phyloP scores from a whole-genome alignment of 2,113 vertebrate genomes.

The Pachycephala philippinensis region DNA sequence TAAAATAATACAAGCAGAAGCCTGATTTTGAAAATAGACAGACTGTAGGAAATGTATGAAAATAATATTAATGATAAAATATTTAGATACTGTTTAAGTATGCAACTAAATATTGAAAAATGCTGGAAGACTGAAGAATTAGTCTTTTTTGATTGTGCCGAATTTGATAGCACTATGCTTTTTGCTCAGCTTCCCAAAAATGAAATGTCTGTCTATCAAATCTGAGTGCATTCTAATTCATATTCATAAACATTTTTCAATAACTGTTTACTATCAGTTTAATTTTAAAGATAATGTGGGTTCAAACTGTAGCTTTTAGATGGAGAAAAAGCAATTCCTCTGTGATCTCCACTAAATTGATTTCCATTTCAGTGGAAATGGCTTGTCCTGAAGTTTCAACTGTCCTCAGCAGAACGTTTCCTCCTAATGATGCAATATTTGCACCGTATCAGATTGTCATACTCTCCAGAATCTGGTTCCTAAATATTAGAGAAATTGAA shows the following conservation, averaged over 20 bases:
- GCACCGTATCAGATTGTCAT: background rate
- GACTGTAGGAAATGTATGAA: background rate
- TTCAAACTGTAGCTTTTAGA: background rate
- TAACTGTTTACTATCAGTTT: background rate
- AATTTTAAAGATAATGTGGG: background rate
- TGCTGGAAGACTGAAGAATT: background rate
- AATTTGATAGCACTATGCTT: background rate
- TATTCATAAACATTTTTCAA: background rate
- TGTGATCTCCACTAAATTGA: background rate
- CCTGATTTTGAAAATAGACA: background rate
- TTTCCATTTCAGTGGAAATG: slow-evolving; percentile 6
- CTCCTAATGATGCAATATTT: background rate
- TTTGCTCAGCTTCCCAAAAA: background rate
- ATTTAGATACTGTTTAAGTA: background rate
- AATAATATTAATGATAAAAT: background rate
- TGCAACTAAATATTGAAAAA: background rate
- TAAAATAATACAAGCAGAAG: background rate
- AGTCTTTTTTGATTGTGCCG: background rate
- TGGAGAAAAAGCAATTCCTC: background rate
- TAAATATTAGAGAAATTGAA: background rate
- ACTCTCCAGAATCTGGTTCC: background rate
- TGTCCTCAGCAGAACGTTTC: background rate
- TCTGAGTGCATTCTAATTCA: background rate
- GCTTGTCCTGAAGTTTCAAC: background rate
- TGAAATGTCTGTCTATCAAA: background rate